Percentiles rank a stretch among this genome's conserved stretches.
These are phyloP conservation scores for Nephrotoma appendiculata DNA, from an alignment of 2,888 invertebrate genomes.

Conservation along the genomic window DNA sequence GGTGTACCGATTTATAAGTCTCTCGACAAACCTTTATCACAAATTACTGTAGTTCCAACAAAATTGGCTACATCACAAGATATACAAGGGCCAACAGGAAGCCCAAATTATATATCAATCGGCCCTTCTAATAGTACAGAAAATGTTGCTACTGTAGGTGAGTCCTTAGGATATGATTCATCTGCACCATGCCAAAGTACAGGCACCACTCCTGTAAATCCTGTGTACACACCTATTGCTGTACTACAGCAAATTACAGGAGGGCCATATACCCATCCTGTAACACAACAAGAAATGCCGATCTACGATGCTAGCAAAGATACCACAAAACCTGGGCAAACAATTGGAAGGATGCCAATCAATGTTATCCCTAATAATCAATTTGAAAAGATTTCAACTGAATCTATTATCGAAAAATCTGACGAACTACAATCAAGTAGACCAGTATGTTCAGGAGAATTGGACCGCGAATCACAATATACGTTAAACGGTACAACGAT, in stretches of 20 bases:
- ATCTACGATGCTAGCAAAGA: too few species aligned
- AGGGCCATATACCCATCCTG: too few species aligned
- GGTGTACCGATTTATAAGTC: not conserved
- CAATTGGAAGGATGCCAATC: too few species aligned
- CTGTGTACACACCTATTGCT: not conserved
- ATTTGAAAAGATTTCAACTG: not conserved
- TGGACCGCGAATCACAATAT: not conserved
- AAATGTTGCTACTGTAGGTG: not conserved
- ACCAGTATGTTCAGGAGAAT: not conserved
- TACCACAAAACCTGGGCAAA: too few species aligned
- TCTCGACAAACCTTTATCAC: not conserved
- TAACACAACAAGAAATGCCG: too few species aligned
- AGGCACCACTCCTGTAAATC: not conserved
- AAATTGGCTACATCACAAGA: not conserved
- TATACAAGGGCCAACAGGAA: not conserved
- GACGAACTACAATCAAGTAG: not conserved
- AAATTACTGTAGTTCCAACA: not conserved
- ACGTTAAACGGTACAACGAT: not conserved
- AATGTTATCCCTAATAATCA: too few species aligned
- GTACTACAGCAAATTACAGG: not conserved
- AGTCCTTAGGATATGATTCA: not conserved
- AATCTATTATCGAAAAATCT: too few species aligned
- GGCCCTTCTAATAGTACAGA: not conserved
- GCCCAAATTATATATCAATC: not conserved
- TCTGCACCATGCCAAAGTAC: not conserved